Evolutionary conservation across 2,888 invertebrate genomes (phyloP).

Genomic region (Monoplex corrugatus): DNA sequence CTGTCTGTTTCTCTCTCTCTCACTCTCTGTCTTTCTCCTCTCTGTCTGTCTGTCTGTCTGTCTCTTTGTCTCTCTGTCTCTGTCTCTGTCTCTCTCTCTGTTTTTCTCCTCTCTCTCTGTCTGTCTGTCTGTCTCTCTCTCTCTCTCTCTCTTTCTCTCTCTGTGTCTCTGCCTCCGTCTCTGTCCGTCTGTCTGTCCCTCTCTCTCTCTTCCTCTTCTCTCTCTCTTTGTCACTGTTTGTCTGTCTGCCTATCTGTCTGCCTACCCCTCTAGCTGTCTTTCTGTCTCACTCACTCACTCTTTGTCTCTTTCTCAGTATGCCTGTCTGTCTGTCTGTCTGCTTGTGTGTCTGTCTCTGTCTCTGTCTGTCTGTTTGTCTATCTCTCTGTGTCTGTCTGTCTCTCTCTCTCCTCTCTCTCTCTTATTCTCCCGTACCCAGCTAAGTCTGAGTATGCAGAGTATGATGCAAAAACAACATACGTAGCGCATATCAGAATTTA

Average conservation of each 20-base stretch:
- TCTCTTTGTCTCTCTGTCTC: too few species aligned
- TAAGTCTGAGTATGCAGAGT: too few species aligned
- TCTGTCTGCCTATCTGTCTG: too few species aligned
- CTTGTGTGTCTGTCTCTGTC: not conserved
- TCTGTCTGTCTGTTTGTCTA: not conserved
- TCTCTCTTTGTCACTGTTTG: too few species aligned
- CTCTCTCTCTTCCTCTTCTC: not conserved
- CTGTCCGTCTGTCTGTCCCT: not conserved
- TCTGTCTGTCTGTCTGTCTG: too few species aligned
- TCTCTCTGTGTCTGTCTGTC: not conserved
- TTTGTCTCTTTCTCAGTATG: not conserved
- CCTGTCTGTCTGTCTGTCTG: not conserved
- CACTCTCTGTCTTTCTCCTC: too few species aligned
- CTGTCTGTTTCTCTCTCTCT: too few species aligned
- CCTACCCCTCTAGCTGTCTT: too few species aligned
- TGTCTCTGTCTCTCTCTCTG: not conserved
- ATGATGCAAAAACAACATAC: too few species aligned
- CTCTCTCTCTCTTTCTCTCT: slow-evolving; percentile 5
- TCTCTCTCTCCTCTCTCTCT: not conserved
- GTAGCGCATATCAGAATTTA: too few species aligned
- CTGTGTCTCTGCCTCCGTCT: not conserved
- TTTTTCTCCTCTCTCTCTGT: not conserved
- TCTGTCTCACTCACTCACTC: not conserved
- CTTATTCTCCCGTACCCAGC: too few species aligned
- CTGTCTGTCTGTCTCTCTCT: not conserved